Base-by-base conservation (phyloP, 1,140 invertebrate species). In the Caenorhabditis brenneri region DNA sequence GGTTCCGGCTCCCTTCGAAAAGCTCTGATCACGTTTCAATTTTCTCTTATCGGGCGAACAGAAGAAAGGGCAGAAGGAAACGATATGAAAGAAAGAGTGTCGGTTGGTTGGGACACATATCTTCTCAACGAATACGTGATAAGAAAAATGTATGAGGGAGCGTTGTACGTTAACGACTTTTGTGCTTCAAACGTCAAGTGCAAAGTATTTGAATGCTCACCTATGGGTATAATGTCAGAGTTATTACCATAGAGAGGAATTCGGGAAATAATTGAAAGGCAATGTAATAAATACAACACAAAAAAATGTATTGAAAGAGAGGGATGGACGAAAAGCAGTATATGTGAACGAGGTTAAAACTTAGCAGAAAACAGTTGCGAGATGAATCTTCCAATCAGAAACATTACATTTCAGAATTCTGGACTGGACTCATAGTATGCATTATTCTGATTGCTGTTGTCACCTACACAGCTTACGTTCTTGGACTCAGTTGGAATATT, bases 401-500 rank as follows among this genome's bases (percentile, higher is more conserved):
- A 19, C 48, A 19, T 19, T n/a, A 51, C 19, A 7, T 87, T 89
- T 78, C 65, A 86, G 88, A 84, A 27, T 90, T 89, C 74, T 87
- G 65, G 53, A 33, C 80, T n/a, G 88, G 88, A 22, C 51, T 90
- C 7, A 31, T 87, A 9, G 65, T 89, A 19, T 82, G 82, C 10
- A 78, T 88, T 33, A 24, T 89, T n/a, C 89, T 90, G 84, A 86
- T 80, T 39, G 69, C 79, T 24, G 81, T 89, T n/a, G 83, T 82
- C 31, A 85, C 81, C 42, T 85, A 82, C 84, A 90, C 89, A 12
- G 80, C 87, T 12, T 87, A 90, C 39, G 87, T 89, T 22, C 90
- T 95, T 1, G 94, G 94, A 0, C 92, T 92, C 51, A 94, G 94
- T 89, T 95, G 94, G 94, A 91, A 93, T 39, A 94, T 95, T 27